Evolutionary conservation across 2,888 invertebrate genomes (phyloP).

Genomic region (Vandiemenella viatica): DNA sequence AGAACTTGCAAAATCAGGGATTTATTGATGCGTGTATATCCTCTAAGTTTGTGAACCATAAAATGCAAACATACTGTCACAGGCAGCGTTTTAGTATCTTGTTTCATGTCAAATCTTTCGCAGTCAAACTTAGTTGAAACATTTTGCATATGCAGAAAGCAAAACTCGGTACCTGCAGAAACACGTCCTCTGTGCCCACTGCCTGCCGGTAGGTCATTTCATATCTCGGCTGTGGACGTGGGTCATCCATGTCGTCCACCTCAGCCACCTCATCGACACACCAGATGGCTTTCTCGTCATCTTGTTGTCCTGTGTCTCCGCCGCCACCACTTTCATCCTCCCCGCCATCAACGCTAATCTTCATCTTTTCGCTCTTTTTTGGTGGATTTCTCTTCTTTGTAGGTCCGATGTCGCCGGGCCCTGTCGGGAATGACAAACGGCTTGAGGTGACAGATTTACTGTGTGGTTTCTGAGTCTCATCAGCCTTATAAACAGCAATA

Average conservation of each 20-base stretch:
- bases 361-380: conserved; percentile 20
- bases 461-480: not conserved
- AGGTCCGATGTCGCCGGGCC: conserved; percentile 31
- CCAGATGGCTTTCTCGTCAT: conserved; percentile 28
- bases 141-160: no score
- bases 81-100: no score
- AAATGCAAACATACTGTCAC: no score
- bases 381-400: conserved; percentile 15
- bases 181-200: conserved; percentile 73
- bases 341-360: conserved; percentile 1
- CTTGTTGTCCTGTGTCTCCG: conserved; percentile 14
- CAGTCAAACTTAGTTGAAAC: no score
- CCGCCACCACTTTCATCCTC: not conserved
- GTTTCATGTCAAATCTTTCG: no score
- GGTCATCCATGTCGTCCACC: conserved; percentile 27
- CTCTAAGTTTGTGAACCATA: no score
- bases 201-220: conserved; percentile 72
- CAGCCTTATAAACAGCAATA: not conserved
- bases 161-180: conserved; percentile 45
- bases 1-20: no score
- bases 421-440: conserved; percentile 21
- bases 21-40: no score
- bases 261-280: conserved; percentile 19
- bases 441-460: not conserved
- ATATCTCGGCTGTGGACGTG: conserved; percentile 51